Conservation (phyloP, 1,140 invertebrate genomes). For the Diorhabda carinulata region DNA sequence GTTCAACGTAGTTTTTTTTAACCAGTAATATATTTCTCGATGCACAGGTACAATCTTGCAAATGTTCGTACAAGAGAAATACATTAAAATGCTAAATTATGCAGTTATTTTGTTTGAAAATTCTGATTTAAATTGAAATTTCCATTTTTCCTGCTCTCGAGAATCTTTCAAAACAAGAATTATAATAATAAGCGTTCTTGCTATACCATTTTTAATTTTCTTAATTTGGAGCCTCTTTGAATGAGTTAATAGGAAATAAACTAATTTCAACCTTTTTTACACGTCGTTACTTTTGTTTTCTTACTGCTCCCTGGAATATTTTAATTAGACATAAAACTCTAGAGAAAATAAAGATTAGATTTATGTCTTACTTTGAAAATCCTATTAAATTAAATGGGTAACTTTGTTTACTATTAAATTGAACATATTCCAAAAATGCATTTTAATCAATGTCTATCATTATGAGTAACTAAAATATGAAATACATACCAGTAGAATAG, state of each 20-base stretch:
- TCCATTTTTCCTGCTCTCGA: background rate
- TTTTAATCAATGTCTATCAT: too few species aligned
- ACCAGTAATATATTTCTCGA: background rate
- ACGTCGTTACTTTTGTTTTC: slow-evolving; percentile 1
- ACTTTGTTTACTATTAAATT: too few species aligned
- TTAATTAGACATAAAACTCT: slow-evolving; percentile 1
- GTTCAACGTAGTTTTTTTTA: background rate
- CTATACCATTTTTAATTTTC: background rate
- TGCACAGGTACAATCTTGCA: background rate
- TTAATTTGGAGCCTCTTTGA: background rate
- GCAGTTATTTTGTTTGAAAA: slow-evolving; percentile 1
- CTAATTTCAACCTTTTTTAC: background rate
- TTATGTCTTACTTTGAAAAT: background rate
- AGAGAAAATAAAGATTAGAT: background rate
- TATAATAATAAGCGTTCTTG: background rate
- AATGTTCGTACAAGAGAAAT: background rate
- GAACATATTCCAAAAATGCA: too few species aligned
- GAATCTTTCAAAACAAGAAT: background rate
- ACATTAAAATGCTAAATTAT: slow-evolving; percentile 3
- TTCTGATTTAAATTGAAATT: background rate
- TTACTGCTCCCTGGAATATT: background rate
- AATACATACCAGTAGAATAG: too few species aligned
- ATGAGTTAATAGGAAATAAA: slow-evolving; percentile 3
- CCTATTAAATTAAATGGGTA: too few species aligned
- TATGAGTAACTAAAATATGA: too few species aligned